Conservation (phyloP, 1,140 invertebrate genomes). For the Leptoteleia sp. region DNA sequence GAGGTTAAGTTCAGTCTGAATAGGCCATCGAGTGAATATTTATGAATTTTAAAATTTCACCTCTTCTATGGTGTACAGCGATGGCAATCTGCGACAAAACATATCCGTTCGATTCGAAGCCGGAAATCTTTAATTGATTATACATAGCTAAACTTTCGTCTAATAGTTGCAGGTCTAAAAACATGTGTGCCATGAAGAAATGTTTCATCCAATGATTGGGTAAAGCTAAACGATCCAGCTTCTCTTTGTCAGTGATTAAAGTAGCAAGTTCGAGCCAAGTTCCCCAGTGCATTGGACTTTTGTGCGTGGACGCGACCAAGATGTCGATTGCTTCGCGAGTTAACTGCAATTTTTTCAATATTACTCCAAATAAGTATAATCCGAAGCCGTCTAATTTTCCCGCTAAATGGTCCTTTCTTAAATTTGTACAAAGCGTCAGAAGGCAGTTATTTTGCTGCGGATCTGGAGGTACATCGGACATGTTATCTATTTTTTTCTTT, state of each 20-base stretch:
- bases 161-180: conserved; percentile 93
- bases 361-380: conserved; percentile 94
- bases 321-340: conserved; percentile 87
- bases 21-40: too few species aligned
- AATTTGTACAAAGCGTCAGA: conserved; percentile 82
- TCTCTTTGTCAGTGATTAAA: conserved; percentile 89
- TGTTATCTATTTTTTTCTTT: conserved; percentile 92
- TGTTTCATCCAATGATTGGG: conserved; percentile 97
- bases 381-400: conserved; percentile 92
- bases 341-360: conserved; percentile 93
- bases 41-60: conserved; percentile 83
- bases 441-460: conserved; percentile 83
- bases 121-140: conserved; percentile 87
- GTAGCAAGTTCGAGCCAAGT: conserved; percentile 96
- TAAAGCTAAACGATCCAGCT: conserved; percentile 85
- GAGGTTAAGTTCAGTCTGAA: too few species aligned
- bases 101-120: conserved; percentile 94
- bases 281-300: conserved; percentile 93
- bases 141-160: conserved; percentile 94
- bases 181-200: conserved; percentile 95
- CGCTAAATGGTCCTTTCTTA: conserved; percentile 83
- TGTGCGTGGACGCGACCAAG: conserved; percentile 88
- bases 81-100: conserved; percentile 95
- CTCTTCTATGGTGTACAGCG: conserved; percentile 95
- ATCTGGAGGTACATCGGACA: conserved; percentile 87